phyloP scores from a whole-genome alignment of 1,140 invertebrate species.

The Drosophila lowei region DNA sequence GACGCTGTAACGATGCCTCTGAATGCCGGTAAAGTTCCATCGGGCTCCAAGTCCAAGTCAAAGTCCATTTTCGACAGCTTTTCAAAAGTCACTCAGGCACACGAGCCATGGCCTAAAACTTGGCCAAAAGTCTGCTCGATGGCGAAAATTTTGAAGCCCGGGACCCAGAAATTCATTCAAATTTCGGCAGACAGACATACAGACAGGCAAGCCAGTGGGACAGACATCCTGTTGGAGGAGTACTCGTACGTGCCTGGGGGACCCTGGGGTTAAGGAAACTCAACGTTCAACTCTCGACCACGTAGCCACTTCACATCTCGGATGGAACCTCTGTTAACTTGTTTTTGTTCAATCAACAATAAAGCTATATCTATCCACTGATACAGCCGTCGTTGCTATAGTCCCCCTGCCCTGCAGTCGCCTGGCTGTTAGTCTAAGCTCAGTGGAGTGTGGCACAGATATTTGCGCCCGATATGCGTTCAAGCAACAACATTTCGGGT shows the following conservation, averaged over 20 bases:
- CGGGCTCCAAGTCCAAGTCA: constrained; percentile 35
- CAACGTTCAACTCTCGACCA: constrained; percentile 24
- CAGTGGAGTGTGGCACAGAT: constrained; percentile 76
- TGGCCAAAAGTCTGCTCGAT: constrained; percentile 39
- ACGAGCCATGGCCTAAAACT: constrained; percentile 55
- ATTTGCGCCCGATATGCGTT: constrained; percentile 70
- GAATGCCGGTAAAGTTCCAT: constrained; percentile 40
- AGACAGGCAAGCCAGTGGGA: constrained; percentile 14
- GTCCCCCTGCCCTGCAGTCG: constrained; percentile 20
- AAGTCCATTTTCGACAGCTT: constrained; percentile 70
- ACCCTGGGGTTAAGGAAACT: constrained; percentile 14
- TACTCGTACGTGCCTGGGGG: constrained; percentile 23
- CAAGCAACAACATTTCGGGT: constrained; percentile 51
- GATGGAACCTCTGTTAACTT: constrained; percentile 33
- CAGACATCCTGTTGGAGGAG: constrained; percentile 10
- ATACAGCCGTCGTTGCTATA: constrained; percentile 21
- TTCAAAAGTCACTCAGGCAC: constrained; percentile 72
- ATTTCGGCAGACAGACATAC: constrained; percentile 28
- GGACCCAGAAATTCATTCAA: constrained; percentile 43
- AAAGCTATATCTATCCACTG: constrained; percentile 52
- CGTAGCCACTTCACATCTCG: constrained; percentile 47
- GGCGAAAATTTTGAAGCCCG: constrained; percentile 64
- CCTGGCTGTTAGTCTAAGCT: constrained; percentile 66
- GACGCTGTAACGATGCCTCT: constrained; percentile 9
- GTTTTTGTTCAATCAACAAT: constrained; percentile 79